Evolutionary conservation across 2,797 vertebrate species (phyloP).

Genomic region (Smutsia gigantea): DNA sequence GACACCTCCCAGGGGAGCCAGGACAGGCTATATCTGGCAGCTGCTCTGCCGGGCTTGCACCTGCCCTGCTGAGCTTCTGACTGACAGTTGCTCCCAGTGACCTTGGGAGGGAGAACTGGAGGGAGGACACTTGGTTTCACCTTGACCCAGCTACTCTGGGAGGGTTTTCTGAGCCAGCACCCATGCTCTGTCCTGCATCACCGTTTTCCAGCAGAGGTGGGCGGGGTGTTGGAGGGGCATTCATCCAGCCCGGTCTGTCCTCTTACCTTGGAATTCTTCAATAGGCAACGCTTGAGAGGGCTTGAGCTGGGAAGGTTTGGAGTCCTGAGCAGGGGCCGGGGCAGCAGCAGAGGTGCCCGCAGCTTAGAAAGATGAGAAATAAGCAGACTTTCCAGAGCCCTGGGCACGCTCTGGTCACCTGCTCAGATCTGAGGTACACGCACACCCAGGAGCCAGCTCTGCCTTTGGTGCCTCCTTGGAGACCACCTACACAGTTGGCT

Average conservation of each 20-base stretch:
- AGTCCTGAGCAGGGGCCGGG: conserved; percentile 88
- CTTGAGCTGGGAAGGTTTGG: conserved; percentile 92
- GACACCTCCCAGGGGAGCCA: conserved; percentile 45
- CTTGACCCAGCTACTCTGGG: conserved; percentile 59
- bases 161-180: not conserved
- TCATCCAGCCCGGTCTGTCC: not conserved
- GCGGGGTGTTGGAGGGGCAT: not conserved
- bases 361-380: conserved; percentile 88
- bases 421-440: not conserved
- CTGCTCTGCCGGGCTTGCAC: not conserved
- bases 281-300: conserved; percentile 90
- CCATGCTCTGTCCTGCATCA: accelerated
- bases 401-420: not conserved
- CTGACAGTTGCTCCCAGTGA: conserved; percentile 50
- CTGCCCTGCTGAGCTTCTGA: conserved; percentile 68
- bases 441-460: not conserved
- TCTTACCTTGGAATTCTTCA: conserved; percentile 94
- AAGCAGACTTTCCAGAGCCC: not conserved
- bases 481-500: not conserved
- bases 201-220: not conserved
- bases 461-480: not conserved
- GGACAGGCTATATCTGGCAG: conserved; percentile 60
- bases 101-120: not conserved
- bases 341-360: not conserved
- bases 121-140: conserved; percentile 47